Base-by-base conservation (phyloP, 2,797 vertebrate genomes). In the Phyllotis vaccarum region DNA sequence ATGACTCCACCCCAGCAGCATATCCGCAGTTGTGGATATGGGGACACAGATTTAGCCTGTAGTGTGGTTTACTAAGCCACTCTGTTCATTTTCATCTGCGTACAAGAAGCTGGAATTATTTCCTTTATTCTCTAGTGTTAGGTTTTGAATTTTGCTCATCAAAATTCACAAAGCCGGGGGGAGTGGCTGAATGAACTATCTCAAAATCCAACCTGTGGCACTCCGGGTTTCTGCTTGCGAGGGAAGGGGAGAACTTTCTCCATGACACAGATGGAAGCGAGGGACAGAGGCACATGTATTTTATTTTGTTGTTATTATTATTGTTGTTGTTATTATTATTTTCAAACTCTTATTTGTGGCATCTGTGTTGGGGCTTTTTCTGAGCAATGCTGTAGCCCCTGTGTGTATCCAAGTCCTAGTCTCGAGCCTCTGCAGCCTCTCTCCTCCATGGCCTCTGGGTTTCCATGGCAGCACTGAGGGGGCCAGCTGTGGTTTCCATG, bases 401-500 rank as follows among this genome's bases (percentile, higher is more conserved):
- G 10, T 2, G 10, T 21, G 54, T 34, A 12, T 54, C 66, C 64
- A 70, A 46, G 86, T 37, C 31, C 40, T 6, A 27, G 70, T 37
- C 40, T 19, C 31, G 58, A 49, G 31, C 31, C 75, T 46, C 72
- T 76, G 34, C 34, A 29, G 24, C 5, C 29, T 31, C 43, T 49
- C 58, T 29, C 58, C 46, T 62, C 16, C 43, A 29, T 62, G 43
- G 58, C 58, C 34, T 66, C 89, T 54, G 60, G 29, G 72, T 90
- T 90, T 40, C 76, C 76, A 70, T 91, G 52, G 79, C 89, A 72
- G 34, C 62, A 22, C 79, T 31, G 37, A 68, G 29, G 29, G 14
- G 62, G 17, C 54, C 52, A 52, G 13, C 46, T 31, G 54, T 12
- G 17, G n/a, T 93, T 95, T 56, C 94, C 90, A 56, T n/a, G 91